These are phyloP conservation scores for Psilanteris sp. DNA, from an alignment of 1,140 invertebrate species.

Conservation along the genomic window DNA sequence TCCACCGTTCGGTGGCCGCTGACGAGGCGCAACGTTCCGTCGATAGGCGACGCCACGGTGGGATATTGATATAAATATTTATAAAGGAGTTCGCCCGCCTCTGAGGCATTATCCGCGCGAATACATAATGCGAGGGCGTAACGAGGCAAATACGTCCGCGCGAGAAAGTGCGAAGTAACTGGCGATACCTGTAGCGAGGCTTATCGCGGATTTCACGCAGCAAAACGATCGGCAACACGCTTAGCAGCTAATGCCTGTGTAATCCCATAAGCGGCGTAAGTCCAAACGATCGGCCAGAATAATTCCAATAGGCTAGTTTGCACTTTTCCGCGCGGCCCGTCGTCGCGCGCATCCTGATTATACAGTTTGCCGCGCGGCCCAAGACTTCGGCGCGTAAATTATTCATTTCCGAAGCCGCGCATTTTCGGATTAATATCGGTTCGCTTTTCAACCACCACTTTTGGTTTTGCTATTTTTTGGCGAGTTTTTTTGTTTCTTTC, in stretches of 20 bases:
- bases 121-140: conserved; percentile 48
- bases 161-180: conserved; percentile 63
- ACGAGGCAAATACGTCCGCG: conserved; percentile 37
- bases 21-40: no score
- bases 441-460: no score
- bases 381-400: no score
- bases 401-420: neutral
- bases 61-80: conserved; percentile 45
- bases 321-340: conserved; percentile 47
- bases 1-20: no score
- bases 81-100: conserved; percentile 18
- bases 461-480: no score
- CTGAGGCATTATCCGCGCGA: conserved; percentile 37
- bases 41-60: no score
- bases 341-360: conserved; percentile 22
- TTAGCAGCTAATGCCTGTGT: conserved; percentile 71
- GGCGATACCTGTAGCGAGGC: conserved; percentile 63
- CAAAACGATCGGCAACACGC: conserved; percentile 71
- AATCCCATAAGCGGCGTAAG: conserved; percentile 77
- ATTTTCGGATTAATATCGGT: neutral
- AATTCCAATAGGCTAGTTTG: conserved; percentile 72
- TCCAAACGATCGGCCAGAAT: conserved; percentile 74
- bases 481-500: no score
- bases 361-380: conserved; percentile 39
- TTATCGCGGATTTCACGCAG: conserved; percentile 66